Evolutionary conservation across 2,888 invertebrate genomes (phyloP).

Genomic region (Leptinotarsa rubiginosa): DNA sequence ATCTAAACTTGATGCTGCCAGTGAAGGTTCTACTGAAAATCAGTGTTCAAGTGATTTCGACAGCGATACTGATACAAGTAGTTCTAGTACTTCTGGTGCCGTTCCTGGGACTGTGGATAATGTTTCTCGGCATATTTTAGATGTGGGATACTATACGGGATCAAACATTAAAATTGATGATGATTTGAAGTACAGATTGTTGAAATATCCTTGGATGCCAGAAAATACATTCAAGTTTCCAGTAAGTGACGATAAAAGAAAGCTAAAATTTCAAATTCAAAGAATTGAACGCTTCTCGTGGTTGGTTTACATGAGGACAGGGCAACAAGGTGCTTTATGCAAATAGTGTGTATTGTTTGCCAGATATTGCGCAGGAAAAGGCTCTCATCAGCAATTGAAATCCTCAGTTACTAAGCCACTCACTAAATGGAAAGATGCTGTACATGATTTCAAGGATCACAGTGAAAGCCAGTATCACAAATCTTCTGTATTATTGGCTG

Average conservation of each 20-base stretch:
- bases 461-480: too few relatives aligned
- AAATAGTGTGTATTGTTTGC: slow-evolving; percentile 19
- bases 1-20: neutral
- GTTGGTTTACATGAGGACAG: slow-evolving; percentile 14
- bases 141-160: too few relatives aligned
- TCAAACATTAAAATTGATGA: slow-evolving; percentile 7
- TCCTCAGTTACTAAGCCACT: slow-evolving; percentile 20
- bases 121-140: slow-evolving; percentile 28
- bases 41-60: slow-evolving; percentile 18
- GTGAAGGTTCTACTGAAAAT: slow-evolving; percentile 1
- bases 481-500: too few relatives aligned
- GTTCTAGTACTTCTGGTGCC: slow-evolving; percentile 24
- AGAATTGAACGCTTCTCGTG: slow-evolving; percentile 12
- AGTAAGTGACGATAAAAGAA: slow-evolving; percentile 11
- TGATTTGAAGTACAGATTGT: neutral
- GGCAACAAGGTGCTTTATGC: slow-evolving; percentile 23
- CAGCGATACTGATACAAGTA: slow-evolving; percentile 25
- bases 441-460: too few relatives aligned
- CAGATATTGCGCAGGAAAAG: slow-evolving; percentile 22
- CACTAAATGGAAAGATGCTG: too few relatives aligned
- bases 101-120: slow-evolving; percentile 28
- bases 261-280: slow-evolving; percentile 22
- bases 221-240: slow-evolving; percentile 10
- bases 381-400: slow-evolving; percentile 20
- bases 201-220: slow-evolving; percentile 16